Evolutionary conservation across 2,888 invertebrate species (phyloP), one percentile per base, ranked within the genome.

Genomic region (Andrena haemorrhoa): DNA sequence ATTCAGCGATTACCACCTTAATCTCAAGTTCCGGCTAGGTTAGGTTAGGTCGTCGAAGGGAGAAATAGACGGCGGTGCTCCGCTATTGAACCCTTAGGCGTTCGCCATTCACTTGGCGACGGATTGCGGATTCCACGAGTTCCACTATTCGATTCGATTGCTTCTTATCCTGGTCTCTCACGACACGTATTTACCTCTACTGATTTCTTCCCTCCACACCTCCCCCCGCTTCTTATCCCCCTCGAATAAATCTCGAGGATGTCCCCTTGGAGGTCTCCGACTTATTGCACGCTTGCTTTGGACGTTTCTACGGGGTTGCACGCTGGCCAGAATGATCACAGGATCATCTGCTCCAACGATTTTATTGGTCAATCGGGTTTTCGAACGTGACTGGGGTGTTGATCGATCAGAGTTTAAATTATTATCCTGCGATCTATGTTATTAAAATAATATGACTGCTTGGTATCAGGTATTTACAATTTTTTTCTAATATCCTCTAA

Each of bases 121-220:
- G 92, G 91, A 92, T 92, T 91, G 91, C 91, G 90, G 90, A 92
- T 92, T 92, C 92, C 92, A 83, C 83, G 87, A 91, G 89, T 92
- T 89, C 90, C 89, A 84, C 88, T 84, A 88, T 91, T 92, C 90
- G 89, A 91, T 89, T 88, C 90, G 89, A 89, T 89, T 87, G 87
- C 89, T 88, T 89, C 90, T 91, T 89, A 90, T 89, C 89, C 85
- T 86, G 76, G 82, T 80, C 86, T 84, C 75, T 82, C 86, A 35
- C 76, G 84, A 79, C 83, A 84, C 85, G 86, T 88, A 88, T 87
- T 88, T 88, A 86, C 87, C 86, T 80, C 88, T 80, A 74, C 83
- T 80, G 88, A 87, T 87, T 87, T 87, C 87, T 85, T 86, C 83
- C 66, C 72, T 26, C 23, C 10, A 26, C 26, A 4, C 56, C 56